These are phyloP conservation scores for Celastrina argiolus DNA, from an alignment of 2,888 invertebrate species.

Conservation along the genomic window DNA sequence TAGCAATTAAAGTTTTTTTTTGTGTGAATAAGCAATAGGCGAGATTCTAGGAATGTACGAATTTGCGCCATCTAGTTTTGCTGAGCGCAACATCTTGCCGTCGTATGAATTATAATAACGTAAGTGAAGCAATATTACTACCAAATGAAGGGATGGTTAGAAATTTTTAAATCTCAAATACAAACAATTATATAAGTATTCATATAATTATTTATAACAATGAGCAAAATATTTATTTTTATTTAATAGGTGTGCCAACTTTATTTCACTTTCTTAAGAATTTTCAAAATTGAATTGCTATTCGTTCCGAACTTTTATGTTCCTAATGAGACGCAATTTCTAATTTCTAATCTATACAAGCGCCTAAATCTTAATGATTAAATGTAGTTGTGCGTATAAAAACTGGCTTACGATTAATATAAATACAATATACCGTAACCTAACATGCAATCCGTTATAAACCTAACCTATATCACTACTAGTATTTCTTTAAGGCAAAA, in stretches of 20 bases:
- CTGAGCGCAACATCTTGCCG: neutral
- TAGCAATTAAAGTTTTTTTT: neutral
- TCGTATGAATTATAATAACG: too few species aligned
- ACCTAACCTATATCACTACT: slow-evolving; percentile 65
- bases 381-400: slow-evolving; percentile 35
- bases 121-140: neutral
- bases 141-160: too few species aligned
- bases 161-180: too few species aligned
- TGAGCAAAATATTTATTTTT: neutral
- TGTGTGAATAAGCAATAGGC: neutral
- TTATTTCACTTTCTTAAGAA: too few species aligned
- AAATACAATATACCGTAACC: slow-evolving; percentile 39
- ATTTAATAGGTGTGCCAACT: too few species aligned
- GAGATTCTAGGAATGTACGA: neutral
- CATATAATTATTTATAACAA: neutral
- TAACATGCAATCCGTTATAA: slow-evolving; percentile 62
- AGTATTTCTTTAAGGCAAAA: slow-evolving; percentile 73
- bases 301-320: neutral
- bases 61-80: neutral
- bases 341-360: slow-evolving; percentile 21
- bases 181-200: too few species aligned
- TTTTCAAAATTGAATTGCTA: neutral
- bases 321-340: neutral
- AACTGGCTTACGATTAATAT: slow-evolving; percentile 27
- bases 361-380: slow-evolving; percentile 18